Evolutionary conservation across 2,888 invertebrate genomes (phyloP).

Genomic region (Teleiodes luculella): DNA sequence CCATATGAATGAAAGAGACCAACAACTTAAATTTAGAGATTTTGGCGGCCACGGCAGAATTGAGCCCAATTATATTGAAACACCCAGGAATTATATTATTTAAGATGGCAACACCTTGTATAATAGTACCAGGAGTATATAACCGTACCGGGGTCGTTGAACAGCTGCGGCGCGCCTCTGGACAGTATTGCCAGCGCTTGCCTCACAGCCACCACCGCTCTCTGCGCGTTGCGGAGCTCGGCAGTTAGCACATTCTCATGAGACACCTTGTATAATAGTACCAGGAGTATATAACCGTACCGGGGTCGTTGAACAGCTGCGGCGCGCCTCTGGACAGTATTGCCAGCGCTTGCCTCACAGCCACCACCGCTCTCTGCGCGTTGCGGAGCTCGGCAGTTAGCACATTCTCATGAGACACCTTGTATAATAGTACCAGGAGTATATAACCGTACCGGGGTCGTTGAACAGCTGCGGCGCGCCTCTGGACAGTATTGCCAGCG

Average conservation of each 20-base stretch:
- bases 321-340: conserved; percentile 78
- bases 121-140: too few relatives aligned
- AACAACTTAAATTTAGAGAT: too few relatives aligned
- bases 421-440: conserved; percentile 90
- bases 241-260: conserved; percentile 88
- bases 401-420: conserved; percentile 85
- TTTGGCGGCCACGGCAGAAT: too few relatives aligned
- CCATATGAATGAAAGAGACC: too few relatives aligned
- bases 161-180: conserved; percentile 64
- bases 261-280: too few relatives aligned
- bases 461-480: conserved; percentile 70
- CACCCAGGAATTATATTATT: too few relatives aligned
- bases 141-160: conserved; percentile 62
- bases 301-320: conserved; percentile 67
- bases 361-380: conserved; percentile 84
- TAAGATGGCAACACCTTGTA: too few relatives aligned
- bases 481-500: conserved; percentile 82
- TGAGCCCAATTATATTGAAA: too few relatives aligned
- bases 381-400: conserved; percentile 89
- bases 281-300: conserved; percentile 35
- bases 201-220: conserved; percentile 82
- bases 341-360: conserved; percentile 85
- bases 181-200: conserved; percentile 85
- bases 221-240: conserved; percentile 86
- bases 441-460: conserved; percentile 51